phyloP scores from a whole-genome alignment of 1,140 invertebrate species.

The Panagrolaimus sp. region DNA sequence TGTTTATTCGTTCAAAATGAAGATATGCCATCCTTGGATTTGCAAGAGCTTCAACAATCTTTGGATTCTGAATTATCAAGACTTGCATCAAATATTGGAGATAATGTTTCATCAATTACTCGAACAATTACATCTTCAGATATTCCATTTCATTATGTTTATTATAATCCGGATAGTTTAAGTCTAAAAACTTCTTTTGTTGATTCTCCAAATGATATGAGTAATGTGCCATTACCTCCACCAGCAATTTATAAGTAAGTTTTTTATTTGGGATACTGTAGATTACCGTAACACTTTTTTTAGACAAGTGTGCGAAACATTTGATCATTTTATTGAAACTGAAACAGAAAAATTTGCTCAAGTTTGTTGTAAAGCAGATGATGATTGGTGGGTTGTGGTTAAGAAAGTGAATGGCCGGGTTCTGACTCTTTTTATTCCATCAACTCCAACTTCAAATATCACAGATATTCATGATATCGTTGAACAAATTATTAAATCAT shows the following conservation, averaged over 20 bases:
- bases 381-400: conserved; percentile 44
- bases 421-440: conserved; percentile 28
- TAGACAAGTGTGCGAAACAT: conserved; percentile 37
- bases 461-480: conserved; percentile 23
- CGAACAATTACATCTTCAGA: conserved; percentile 21
- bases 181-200: conserved; percentile 34
- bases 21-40: not conserved
- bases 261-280: not conserved
- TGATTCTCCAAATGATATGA: not conserved
- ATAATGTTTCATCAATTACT: conserved; percentile 14
- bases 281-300: conserved; percentile 15
- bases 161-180: conserved; percentile 40
- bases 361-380: conserved; percentile 35
- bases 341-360: conserved; percentile 22
- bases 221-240: conserved; percentile 23
- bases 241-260: conserved; percentile 9
- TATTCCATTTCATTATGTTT: conserved; percentile 39
- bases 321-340: conserved; percentile 32
- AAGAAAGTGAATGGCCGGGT: conserved; percentile 33
- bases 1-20: conserved; percentile 31
- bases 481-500: conserved; percentile 16
- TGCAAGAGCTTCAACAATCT: conserved; percentile 10
- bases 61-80: conserved; percentile 25
- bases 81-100: conserved; percentile 34
- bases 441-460: conserved; percentile 24